Conservation (phyloP, 1,140 invertebrate species). For the Rhizoglyphus robini region DNA sequence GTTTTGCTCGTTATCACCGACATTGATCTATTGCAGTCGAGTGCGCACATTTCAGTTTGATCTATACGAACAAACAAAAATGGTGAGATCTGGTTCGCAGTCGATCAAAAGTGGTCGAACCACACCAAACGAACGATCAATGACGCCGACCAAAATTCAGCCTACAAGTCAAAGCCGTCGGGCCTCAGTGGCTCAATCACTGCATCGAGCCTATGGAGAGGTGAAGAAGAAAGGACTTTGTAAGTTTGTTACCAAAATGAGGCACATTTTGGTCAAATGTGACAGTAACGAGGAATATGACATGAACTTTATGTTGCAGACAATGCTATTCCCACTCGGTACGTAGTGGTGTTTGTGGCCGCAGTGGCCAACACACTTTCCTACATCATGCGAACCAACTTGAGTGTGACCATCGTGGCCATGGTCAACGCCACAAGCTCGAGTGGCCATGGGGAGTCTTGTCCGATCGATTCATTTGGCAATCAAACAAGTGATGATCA, state of each 20-base stretch:
- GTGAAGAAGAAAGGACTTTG: constrained; percentile 1
- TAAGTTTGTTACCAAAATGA: background rate
- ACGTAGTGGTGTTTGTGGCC: constrained; percentile 71
- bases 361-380: constrained; percentile 83
- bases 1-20: no score
- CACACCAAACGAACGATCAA: background rate
- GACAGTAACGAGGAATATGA: no score
- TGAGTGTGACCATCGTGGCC: constrained; percentile 89
- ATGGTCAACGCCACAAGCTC: constrained; percentile 55
- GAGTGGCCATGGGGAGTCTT: background rate
- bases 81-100: no score
- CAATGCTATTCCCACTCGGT: constrained; percentile 37
- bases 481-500: no score
- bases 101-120: background rate
- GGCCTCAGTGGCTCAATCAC: background rate
- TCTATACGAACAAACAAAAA: no score
- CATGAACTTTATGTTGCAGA: no score
- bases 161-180: background rate
- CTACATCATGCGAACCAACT: constrained; percentile 86
- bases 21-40: no score
- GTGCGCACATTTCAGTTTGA: no score
- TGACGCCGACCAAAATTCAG: background rate
- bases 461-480: background rate
- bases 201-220: background rate
- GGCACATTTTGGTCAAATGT: no score